Evolutionary conservation across 2,797 vertebrate genomes (phyloP).

Genomic region (Carcharodon carcharias): DNA sequence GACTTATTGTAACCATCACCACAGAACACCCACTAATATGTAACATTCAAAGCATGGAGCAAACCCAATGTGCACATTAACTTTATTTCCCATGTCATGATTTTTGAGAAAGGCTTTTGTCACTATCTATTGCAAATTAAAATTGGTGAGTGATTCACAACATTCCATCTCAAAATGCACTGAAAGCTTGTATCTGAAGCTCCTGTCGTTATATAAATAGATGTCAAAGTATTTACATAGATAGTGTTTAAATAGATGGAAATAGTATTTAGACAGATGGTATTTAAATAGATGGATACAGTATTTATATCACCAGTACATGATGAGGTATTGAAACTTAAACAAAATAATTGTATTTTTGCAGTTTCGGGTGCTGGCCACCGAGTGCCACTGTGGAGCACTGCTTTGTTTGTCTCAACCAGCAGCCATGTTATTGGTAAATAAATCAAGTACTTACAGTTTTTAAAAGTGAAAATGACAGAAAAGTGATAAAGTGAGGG

Average conservation of each 20-base stretch:
- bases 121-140: background rate
- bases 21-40: too few species aligned
- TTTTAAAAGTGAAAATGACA: background rate
- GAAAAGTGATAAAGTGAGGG: background rate
- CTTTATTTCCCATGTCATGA: background rate
- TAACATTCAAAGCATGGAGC: background rate
- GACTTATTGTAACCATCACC: background rate
- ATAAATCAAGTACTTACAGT: background rate
- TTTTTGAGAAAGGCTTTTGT: background rate
- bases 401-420: background rate
- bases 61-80: background rate
- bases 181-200: background rate
- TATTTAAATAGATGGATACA: background rate
- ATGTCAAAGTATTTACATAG: background rate
- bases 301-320: background rate
- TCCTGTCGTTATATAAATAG: background rate
- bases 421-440: background rate
- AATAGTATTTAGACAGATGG: too few species aligned
- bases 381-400: conserved; percentile 3
- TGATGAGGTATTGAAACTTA: background rate
- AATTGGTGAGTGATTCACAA: background rate
- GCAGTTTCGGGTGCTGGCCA: background rate
- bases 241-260: too few species aligned
- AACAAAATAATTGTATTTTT: background rate
- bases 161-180: background rate